phyloP scores from a whole-genome alignment of 2,797 vertebrate genomes.

The Decapterus maruadsi region DNA sequence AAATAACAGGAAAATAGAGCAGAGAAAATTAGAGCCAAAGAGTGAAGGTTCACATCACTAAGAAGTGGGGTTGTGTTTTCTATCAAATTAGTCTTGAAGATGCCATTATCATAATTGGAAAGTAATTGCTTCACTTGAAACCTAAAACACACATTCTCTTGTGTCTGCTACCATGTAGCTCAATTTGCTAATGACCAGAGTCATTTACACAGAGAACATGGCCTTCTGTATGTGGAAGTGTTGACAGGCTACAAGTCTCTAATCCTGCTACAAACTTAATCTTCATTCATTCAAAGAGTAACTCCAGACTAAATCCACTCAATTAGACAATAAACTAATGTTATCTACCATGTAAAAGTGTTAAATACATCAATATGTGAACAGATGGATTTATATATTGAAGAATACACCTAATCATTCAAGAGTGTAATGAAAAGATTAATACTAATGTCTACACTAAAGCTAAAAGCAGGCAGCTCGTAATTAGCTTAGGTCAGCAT shows the following conservation, averaged over 20 bases:
- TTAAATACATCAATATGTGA: neutral
- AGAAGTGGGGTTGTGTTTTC: slow-evolving; percentile 43
- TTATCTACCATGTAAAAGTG: neutral
- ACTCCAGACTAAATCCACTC: neutral
- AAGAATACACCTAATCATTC: too few relatives aligned
- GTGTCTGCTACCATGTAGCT: slow-evolving; percentile 28
- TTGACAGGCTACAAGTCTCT: neutral
- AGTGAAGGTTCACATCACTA: slow-evolving; percentile 36
- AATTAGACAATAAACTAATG: too few relatives aligned
- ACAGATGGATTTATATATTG: too few relatives aligned
- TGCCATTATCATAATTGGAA: slow-evolving; percentile 64
- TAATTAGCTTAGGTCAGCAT: neutral
- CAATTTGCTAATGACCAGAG: slow-evolving; percentile 51
- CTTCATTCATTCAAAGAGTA: too few relatives aligned
- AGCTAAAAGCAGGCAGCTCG: neutral
- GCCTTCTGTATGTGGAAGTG: slow-evolving; percentile 23
- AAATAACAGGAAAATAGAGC: slow-evolving; percentile 23
- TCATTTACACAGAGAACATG: slow-evolving; percentile 36
- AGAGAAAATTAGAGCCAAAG: slow-evolving; percentile 12
- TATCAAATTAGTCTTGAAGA: slow-evolving; percentile 38
- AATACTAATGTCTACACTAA: neutral
- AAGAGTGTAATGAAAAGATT: neutral
- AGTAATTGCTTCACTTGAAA: slow-evolving; percentile 51
- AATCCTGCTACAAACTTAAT: neutral
- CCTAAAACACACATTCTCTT: slow-evolving; percentile 55